Evolutionary conservation across 2,113 vertebrate genomes (phyloP).

Genomic region (Labeo rohita): DNA sequence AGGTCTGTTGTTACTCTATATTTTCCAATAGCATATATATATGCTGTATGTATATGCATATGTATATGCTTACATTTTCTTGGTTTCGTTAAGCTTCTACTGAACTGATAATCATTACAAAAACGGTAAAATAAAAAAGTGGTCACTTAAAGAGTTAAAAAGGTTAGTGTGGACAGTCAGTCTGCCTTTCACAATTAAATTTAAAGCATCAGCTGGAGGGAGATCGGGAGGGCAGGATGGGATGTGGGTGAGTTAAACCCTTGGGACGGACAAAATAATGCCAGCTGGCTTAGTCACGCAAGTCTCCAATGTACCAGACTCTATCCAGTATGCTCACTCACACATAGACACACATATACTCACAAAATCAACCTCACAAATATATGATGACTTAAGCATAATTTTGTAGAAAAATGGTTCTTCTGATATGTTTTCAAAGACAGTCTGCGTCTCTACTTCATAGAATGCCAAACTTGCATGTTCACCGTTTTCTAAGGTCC

Average conservation of each 20-base stretch:
- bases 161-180: background rate
- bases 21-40: background rate
- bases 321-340: background rate
- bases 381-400: background rate
- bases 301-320: background rate
- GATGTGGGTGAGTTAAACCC: conserved; percentile 12
- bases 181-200: background rate
- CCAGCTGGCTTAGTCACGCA: conserved; percentile 39
- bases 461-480: background rate
- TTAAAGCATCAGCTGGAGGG: conserved; percentile 6
- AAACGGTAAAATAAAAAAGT: too few relatives aligned
- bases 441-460: background rate
- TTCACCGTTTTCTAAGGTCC: background rate
- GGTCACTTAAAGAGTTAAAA: background rate
- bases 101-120: background rate
- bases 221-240: conserved; percentile 2
- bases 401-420: background rate
- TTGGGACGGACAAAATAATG: conserved; percentile 16
- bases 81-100: background rate
- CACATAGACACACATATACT: background rate
- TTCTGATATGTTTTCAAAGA: too few relatives aligned
- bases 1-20: too few relatives aligned
- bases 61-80: background rate
- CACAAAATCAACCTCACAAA: background rate
- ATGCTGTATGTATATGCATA: too few relatives aligned